These are phyloP conservation scores for Drosophila hamatofila DNA, from an alignment of 2,888 invertebrate species.

Conservation along the genomic window DNA sequence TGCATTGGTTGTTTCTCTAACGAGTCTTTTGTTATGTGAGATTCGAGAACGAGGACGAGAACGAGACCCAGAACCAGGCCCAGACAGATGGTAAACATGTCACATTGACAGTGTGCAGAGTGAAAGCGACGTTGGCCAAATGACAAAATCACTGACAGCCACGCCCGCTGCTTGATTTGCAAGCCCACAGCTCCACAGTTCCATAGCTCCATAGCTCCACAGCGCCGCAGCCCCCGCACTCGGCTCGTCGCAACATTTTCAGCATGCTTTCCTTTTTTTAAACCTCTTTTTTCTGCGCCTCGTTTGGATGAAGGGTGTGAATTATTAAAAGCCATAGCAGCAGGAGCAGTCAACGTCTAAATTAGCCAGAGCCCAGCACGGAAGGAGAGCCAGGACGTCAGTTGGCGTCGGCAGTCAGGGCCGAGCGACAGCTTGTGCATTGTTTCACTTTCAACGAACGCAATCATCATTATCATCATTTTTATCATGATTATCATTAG, in stretches of 20 bases:
- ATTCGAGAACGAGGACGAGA: conserved; percentile 21
- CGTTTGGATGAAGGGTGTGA: conserved; percentile 68
- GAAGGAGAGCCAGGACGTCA: conserved; percentile 29
- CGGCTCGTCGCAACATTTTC: conserved; percentile 1
- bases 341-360: conserved; percentile 61
- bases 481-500: conserved; percentile 49
- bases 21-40: conserved; percentile 72
- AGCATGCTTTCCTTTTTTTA: conserved; percentile 62
- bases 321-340: conserved; percentile 75
- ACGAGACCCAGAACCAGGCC: conserved; percentile 49
- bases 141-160: conserved; percentile 66
- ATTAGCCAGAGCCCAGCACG: conserved; percentile 62
- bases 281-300: conserved; percentile 57
- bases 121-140: conserved; percentile 72
- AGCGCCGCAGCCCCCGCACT: neutral
- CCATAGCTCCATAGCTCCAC: neutral
- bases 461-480: conserved; percentile 58
- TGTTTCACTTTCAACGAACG: conserved; percentile 76
- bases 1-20: conserved; percentile 53
- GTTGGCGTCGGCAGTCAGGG: conserved; percentile 15
- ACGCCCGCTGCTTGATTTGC: conserved; percentile 33
- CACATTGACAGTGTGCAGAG: conserved; percentile 77
- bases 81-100: conserved; percentile 82
- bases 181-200: conserved; percentile 3
- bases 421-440: conserved; percentile 47